Conservation (phyloP, 2,113 vertebrate genomes). For the Hylia prasina region DNA sequence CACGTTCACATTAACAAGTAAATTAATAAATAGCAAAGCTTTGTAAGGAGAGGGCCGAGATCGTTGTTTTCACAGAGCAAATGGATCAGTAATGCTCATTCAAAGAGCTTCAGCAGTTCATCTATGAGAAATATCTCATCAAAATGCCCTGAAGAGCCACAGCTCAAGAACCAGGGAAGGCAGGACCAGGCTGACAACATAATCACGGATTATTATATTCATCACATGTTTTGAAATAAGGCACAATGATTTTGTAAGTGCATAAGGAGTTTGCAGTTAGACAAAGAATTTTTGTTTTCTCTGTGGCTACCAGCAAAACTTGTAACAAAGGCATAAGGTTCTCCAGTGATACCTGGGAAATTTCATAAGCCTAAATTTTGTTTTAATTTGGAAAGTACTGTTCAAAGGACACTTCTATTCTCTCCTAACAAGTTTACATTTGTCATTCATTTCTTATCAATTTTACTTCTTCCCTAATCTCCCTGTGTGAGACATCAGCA, state of each 20-base stretch:
- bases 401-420: neutral
- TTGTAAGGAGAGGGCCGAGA: neutral
- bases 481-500: neutral
- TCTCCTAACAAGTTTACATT: neutral
- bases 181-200: neutral
- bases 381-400: neutral
- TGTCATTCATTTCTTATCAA: neutral
- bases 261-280: neutral
- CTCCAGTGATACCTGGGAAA: neutral
- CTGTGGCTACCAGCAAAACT: neutral
- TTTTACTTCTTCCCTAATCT: neutral
- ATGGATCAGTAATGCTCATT: neutral
- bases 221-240: neutral
- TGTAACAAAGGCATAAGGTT: neutral
- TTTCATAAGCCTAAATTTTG: neutral
- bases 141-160: neutral
- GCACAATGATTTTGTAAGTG: neutral
- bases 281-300: neutral
- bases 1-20: neutral
- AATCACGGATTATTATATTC: neutral
- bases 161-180: neutral
- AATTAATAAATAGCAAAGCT: neutral
- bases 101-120: neutral
- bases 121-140: neutral
- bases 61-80: rapidly evolving